Conservation (phyloP, 2,888 invertebrate genomes). For the Smittia aterrima region DNA sequence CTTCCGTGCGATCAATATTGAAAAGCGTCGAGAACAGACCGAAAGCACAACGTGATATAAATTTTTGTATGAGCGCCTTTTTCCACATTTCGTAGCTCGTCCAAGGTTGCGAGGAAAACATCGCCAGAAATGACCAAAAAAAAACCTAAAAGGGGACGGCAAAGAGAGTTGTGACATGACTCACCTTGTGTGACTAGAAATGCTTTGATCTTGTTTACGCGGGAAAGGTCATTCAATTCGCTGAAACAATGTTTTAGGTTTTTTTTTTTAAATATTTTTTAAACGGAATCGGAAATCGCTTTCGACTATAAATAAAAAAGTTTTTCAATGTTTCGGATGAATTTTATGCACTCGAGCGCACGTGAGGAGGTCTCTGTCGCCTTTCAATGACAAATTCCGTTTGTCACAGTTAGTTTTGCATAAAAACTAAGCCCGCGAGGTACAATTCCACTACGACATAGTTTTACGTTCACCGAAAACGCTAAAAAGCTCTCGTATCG, state of each 20-base stretch:
- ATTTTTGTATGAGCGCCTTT: neutral
- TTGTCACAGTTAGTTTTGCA: no score
- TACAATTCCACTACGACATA: neutral
- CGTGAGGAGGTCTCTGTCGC: no score
- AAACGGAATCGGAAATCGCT: constrained; percentile 25
- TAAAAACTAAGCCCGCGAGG: neutral
- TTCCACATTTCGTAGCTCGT: neutral
- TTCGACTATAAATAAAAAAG: constrained; percentile 22
- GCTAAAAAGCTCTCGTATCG: neutral
- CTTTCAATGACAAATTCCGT: no score
- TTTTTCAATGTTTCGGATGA: neutral
- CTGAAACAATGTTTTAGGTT: neutral
- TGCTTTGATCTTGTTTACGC: neutral
- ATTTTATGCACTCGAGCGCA: no score
- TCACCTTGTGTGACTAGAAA: neutral
- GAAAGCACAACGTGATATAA: neutral
- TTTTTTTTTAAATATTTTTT: neutral
- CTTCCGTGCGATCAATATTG: constrained; percentile 8
- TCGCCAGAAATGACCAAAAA: constrained; percentile 6
- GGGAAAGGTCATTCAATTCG: constrained; percentile 15
- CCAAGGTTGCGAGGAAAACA: neutral
- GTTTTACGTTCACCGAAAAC: neutral
- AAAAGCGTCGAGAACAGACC: neutral
- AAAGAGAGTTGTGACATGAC: no score
- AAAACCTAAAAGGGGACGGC: neutral